These are phyloP conservation scores for Globodera rostochiensis DNA, from an alignment of 1,140 invertebrate species.

Conservation along the genomic window DNA sequence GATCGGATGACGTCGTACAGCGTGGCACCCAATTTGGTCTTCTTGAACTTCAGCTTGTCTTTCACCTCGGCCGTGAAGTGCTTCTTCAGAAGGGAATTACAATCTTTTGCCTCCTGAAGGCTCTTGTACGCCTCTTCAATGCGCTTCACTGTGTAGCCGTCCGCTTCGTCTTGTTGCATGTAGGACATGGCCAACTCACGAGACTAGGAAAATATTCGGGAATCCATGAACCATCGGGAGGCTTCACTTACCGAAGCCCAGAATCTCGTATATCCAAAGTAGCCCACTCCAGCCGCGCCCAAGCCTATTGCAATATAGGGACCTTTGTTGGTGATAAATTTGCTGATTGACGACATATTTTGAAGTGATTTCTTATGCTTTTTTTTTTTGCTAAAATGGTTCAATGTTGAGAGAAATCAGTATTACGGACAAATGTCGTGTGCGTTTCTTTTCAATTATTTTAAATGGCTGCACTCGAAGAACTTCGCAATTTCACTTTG, in stretches of 20 bases:
- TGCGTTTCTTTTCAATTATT: too few relatives aligned
- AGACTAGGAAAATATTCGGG: constrained; percentile 1
- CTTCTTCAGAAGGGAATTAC: constrained; percentile 92
- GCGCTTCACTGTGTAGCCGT: constrained; percentile 73
- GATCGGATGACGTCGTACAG: constrained; percentile 56
- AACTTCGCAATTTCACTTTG: too few relatives aligned
- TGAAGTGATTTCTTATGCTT: not conserved
- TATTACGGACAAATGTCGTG: too few relatives aligned
- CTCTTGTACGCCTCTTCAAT: constrained; percentile 76
- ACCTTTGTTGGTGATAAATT: constrained; percentile 15
- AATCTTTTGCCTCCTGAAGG: constrained; percentile 65
- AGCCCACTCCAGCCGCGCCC: constrained; percentile 4
- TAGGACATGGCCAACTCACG: constrained; percentile 20
- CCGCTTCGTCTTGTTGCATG: constrained; percentile 41
- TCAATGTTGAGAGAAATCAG: too few relatives aligned
- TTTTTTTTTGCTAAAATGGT: not conserved
- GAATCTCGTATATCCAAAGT: not conserved
- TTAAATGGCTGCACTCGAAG: too few relatives aligned
- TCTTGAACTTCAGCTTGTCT: constrained; percentile 71
- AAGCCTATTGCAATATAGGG: not conserved
- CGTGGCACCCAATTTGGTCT: constrained; percentile 54
- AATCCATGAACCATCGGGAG: too few relatives aligned
- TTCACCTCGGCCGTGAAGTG: constrained; percentile 85
- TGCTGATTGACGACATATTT: not conserved
- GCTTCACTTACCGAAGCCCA: constrained; percentile 1